phyloP scores from a whole-genome alignment of 2,113 vertebrate species.

The Trochalopteron elliotii region DNA sequence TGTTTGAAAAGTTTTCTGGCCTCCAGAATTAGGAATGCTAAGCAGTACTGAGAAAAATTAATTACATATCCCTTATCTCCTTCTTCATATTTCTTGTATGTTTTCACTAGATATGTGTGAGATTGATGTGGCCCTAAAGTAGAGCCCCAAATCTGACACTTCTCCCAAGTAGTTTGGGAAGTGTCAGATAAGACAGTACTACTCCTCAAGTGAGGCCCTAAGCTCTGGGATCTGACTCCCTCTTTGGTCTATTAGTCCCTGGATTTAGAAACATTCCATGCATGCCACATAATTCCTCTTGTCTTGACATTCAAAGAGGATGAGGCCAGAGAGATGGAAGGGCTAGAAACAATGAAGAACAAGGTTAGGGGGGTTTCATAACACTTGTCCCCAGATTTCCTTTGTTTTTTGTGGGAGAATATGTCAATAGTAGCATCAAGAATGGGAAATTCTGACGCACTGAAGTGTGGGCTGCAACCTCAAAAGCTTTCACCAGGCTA shows the following conservation, averaged over 20 bases:
- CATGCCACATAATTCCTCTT: neutral
- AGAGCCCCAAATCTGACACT: neutral
- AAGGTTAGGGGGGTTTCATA: neutral
- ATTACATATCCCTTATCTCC: neutral
- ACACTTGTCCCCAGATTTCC: neutral
- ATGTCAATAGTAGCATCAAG: neutral
- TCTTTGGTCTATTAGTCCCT: neutral
- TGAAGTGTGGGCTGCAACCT: neutral
- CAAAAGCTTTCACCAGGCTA: neutral
- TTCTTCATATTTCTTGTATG: neutral
- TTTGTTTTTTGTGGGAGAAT: neutral
- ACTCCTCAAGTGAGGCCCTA: neutral
- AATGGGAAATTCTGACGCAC: neutral
- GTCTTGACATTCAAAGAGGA: neutral
- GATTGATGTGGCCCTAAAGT: neutral
- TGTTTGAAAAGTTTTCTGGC: neutral
- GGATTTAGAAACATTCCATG: neutral
- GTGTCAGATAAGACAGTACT: neutral
- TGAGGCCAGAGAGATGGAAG: neutral
- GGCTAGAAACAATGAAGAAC: neutral
- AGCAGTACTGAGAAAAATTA: neutral
- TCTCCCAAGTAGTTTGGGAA: neutral
- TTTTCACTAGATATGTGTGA: neutral
- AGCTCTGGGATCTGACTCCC: neutral
- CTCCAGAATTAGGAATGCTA: neutral